Conservation (phyloP, 2,113 vertebrate genomes). For the Nymphicus hollandicus region DNA sequence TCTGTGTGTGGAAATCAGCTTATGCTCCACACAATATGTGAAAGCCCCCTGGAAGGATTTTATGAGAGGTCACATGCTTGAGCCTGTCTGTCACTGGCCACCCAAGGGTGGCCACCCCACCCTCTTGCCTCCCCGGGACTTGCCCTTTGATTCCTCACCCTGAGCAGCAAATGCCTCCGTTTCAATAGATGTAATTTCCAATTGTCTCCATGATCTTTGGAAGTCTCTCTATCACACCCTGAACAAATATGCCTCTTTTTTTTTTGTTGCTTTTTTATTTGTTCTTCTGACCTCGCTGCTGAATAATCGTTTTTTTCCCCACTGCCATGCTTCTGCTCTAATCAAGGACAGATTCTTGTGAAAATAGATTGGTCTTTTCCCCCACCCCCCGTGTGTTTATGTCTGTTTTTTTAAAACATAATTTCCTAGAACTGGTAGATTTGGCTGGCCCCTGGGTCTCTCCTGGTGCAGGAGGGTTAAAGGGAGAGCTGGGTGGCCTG, state of each 20-base stretch:
- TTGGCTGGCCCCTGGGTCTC: conserved; percentile 37
- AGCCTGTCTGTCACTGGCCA: conserved; percentile 20
- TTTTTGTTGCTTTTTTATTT: conserved; percentile 2
- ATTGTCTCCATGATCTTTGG: conserved; percentile 47
- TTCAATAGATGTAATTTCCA: conserved; percentile 54
- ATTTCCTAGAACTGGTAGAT: conserved; percentile 63
- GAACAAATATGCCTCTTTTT: conserved; percentile 51
- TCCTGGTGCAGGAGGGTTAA: conserved; percentile 32
- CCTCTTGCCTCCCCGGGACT: neutral
- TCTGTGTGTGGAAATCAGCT: conserved; percentile 9
- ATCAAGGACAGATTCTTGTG: conserved; percentile 70
- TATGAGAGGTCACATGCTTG: neutral
- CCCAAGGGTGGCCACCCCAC: neutral
- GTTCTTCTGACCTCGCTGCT: conserved; percentile 44
- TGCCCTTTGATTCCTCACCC: conserved; percentile 41
- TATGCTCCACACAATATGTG: neutral
- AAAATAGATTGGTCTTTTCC: conserved; percentile 32
- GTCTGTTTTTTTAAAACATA: neutral
- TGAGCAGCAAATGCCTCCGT: neutral
- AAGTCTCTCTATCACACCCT: conserved; percentile 51
- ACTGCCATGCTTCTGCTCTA: conserved; percentile 52
- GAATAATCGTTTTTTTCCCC: conserved; percentile 52
- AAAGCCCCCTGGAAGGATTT: conserved; percentile 29
- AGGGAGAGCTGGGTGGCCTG: conserved; percentile 28
- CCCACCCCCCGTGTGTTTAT: neutral